Evolutionary conservation across 2,888 invertebrate genomes (phyloP).

Genomic region (Artemia sinica): DNA sequence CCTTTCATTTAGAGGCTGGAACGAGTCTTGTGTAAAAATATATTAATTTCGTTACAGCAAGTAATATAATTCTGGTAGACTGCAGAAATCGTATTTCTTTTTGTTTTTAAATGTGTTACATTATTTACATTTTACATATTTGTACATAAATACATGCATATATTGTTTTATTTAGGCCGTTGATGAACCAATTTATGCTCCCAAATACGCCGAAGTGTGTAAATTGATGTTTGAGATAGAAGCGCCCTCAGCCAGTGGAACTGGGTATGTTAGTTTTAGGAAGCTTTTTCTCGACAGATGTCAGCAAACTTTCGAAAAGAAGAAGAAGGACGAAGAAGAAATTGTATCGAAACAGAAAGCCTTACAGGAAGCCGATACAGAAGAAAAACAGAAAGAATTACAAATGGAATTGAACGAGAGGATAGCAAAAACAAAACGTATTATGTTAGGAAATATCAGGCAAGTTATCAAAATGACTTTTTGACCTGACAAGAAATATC

Average conservation of each 20-base stretch:
- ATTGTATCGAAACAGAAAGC: slow-evolving; percentile 38
- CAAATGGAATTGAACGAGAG: slow-evolving; percentile 51
- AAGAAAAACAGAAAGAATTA: slow-evolving; percentile 55
- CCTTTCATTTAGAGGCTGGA: too few relatives aligned
- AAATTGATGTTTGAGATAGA: slow-evolving; percentile 47
- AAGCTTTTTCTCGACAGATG: slow-evolving; percentile 64
- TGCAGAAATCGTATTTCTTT: too few relatives aligned
- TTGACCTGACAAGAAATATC: too few relatives aligned
- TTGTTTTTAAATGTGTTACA: too few relatives aligned
- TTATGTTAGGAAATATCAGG: slow-evolving; percentile 76
- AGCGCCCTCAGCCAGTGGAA: slow-evolving; percentile 35
- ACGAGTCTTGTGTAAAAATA: too few relatives aligned
- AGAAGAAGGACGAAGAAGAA: slow-evolving; percentile 49
- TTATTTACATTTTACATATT: too few relatives aligned
- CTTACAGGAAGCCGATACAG: slow-evolving; percentile 40
- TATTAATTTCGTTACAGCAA: too few relatives aligned
- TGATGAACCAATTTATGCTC: slow-evolving; percentile 82
- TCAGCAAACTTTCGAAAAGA: slow-evolving; percentile 72
- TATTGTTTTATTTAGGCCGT: slow-evolving; percentile 43
- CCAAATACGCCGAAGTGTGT: slow-evolving; percentile 75
- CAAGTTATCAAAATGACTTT: slow-evolving; percentile 32
- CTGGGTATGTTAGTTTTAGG: slow-evolving; percentile 43
- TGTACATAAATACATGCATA: neutral
- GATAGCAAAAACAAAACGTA: slow-evolving; percentile 55
- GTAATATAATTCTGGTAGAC: too few relatives aligned